phyloP scores from a whole-genome alignment of 1,140 invertebrate genomes.

The Bombyx mandarina region DNA sequence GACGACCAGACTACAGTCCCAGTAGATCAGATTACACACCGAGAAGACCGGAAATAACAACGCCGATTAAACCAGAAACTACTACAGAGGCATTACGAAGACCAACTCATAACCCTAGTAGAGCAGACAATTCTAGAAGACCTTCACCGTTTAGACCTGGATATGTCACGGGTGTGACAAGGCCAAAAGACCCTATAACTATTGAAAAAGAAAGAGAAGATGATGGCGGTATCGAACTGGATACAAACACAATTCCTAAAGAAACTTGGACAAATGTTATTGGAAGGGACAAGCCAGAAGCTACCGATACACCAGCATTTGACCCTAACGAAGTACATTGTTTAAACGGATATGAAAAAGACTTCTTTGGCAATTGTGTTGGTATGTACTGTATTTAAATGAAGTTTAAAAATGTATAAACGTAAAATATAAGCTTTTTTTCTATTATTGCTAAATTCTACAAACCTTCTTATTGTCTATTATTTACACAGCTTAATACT shows the following conservation, averaged over 20 bases:
- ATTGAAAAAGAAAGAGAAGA: constrained; percentile 32
- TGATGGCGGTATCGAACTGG: constrained; percentile 28
- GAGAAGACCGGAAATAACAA: constrained; percentile 14
- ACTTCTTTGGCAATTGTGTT: constrained; percentile 46
- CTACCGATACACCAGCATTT: constrained; percentile 24
- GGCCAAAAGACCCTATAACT: constrained; percentile 5
- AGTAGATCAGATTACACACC: constrained; percentile 6
- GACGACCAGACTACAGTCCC: constrained; percentile 8
- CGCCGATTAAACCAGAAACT: constrained; percentile 12
- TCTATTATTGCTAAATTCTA: too few species aligned
- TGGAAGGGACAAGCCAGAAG: constrained; percentile 26
- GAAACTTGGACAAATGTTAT: constrained; percentile 45
- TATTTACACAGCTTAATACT: too few species aligned
- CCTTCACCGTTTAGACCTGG: constrained; percentile 20
- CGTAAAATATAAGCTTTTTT: too few species aligned
- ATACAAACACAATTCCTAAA: constrained; percentile 31
- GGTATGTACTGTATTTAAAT: constrained; percentile 27
- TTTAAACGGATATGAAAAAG: constrained; percentile 48
- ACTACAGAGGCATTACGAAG: constrained; percentile 4
- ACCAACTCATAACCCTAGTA: constrained; percentile 22
- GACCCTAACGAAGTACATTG: constrained; percentile 40
- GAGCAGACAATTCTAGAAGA: constrained; percentile 17
- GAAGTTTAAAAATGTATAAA: too few species aligned
- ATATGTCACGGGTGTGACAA: neutral
- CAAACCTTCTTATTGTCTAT: too few species aligned